phyloP scores from a whole-genome alignment of 2,888 invertebrate species.

The Andrena flavipes region DNA sequence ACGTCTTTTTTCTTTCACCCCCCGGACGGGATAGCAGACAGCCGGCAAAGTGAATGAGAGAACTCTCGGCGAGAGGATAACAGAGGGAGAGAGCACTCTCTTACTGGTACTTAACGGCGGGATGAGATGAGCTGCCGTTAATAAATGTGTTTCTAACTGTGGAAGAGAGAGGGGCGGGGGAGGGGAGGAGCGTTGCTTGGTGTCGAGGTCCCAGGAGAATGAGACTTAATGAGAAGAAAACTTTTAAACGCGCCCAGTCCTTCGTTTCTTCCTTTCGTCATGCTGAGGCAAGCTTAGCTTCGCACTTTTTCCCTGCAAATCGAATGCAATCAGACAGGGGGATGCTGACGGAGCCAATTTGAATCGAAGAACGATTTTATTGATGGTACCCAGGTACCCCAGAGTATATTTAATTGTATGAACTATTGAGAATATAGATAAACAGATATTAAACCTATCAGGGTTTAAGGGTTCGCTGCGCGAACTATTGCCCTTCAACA shows the following conservation, averaged over 20 bases:
- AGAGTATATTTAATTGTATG: not conserved
- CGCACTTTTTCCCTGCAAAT: conserved; percentile 26
- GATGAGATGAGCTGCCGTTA: conserved; percentile 76
- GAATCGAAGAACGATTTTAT: conserved; percentile 22
- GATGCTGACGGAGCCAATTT: not conserved
- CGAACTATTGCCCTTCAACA: not conserved
- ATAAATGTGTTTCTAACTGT: conserved; percentile 82
- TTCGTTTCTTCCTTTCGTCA: conserved; percentile 57
- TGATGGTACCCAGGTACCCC: not conserved
- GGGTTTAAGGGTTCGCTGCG: not conserved
- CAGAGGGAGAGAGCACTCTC: conserved; percentile 62
- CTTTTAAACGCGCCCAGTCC: conserved; percentile 78
- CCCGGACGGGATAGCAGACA: conserved; percentile 77
- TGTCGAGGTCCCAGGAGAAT: conserved; percentile 77
- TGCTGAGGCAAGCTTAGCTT: conserved; percentile 45
- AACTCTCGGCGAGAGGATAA: conserved; percentile 74
- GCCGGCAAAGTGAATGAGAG: conserved; percentile 80
- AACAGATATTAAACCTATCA: not conserved
- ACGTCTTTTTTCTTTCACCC: conserved; percentile 81
- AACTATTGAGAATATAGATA: not conserved
- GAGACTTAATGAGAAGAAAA: conserved; percentile 81
- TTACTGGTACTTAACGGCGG: conserved; percentile 69
- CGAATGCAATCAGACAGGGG: conserved; percentile 1
- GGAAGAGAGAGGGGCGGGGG: conserved; percentile 49
- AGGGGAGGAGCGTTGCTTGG: conserved; percentile 55